Evolutionary conservation across 1,140 invertebrate genomes (phyloP).

Genomic region (Euwallacea fornicatus): DNA sequence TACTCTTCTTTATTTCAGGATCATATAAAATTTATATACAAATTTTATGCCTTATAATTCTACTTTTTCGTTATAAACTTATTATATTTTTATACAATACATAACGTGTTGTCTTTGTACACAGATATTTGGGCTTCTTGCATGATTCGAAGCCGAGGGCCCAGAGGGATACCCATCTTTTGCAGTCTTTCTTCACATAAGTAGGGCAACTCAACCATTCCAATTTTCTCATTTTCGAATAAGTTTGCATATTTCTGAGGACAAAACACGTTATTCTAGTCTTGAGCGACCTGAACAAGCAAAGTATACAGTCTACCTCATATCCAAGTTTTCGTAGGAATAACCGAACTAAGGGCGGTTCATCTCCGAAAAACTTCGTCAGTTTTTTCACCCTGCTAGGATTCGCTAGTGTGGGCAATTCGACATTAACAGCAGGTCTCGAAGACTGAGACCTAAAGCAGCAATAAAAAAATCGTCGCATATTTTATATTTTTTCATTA

Average conservation of each 20-base stretch:
- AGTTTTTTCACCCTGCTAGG: slow-evolving; percentile 81
- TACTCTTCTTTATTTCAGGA: too few species aligned
- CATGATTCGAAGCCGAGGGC: slow-evolving; percentile 83
- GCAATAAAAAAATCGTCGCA: background rate
- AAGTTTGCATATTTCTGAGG: slow-evolving; percentile 84
- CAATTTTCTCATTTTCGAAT: slow-evolving; percentile 87
- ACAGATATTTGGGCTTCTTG: slow-evolving; percentile 82
- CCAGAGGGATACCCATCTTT: slow-evolving; percentile 86
- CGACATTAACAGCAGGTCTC: slow-evolving; percentile 54
- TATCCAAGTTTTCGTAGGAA: slow-evolving; percentile 92
- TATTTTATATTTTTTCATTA: slow-evolving; percentile 1
- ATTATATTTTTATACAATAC: slow-evolving; percentile 52
- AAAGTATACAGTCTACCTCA: slow-evolving; percentile 65
- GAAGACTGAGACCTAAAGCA: slow-evolving; percentile 57
- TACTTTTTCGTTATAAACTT: too few species aligned
- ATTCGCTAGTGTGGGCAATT: slow-evolving; percentile 73
- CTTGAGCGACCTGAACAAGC: background rate
- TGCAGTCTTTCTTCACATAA: slow-evolving; percentile 86
- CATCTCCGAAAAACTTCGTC: slow-evolving; percentile 91
- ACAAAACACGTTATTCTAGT: slow-evolving; percentile 11
- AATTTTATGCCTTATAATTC: too few species aligned
- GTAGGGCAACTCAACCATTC: slow-evolving; percentile 90
- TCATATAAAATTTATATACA: too few species aligned
- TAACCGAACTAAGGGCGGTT: slow-evolving; percentile 84
- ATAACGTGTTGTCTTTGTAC: slow-evolving; percentile 59